Percentiles rank a stretch among this genome's conserved stretches.
These are phyloP conservation scores for Hydrozoanthus gracilis DNA, from an alignment of 92 coral and sea anemone genomes.

Conservation along the genomic window DNA sequence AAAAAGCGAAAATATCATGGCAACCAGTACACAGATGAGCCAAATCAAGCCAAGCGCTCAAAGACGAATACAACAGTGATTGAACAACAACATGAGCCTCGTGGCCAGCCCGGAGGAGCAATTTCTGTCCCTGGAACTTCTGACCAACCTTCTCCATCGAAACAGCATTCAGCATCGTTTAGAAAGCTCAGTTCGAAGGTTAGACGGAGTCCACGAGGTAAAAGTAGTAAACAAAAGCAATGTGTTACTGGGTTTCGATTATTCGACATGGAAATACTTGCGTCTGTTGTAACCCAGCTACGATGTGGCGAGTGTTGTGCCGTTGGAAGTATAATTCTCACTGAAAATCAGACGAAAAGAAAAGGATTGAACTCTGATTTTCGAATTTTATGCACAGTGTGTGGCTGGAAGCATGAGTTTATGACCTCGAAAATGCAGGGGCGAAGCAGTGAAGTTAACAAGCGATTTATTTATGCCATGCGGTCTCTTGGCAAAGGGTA, in stretches of 20 bases:
- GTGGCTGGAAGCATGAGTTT: constrained; percentile 60
- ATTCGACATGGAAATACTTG: constrained; percentile 62
- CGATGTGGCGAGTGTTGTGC: constrained; percentile 50
- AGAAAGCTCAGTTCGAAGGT: background rate
- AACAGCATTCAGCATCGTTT: background rate
- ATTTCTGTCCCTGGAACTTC: background rate
- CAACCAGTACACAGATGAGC: background rate
- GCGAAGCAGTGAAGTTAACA: constrained; percentile 58
- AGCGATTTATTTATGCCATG: constrained; percentile 59
- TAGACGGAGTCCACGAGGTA: constrained; percentile 9
- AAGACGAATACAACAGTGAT: background rate
- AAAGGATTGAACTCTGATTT: constrained; percentile 66
- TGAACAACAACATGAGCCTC: background rate
- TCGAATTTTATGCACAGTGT: constrained; percentile 48
- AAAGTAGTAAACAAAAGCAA: background rate
- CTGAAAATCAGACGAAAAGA: constrained; percentile 36
- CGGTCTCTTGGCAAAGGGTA: constrained; percentile 62
- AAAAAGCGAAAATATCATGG: background rate
- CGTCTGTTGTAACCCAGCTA: constrained; percentile 36
- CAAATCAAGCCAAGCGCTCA: background rate
- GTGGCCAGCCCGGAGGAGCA: constrained; percentile 5
- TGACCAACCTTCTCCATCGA: constrained; percentile 9
- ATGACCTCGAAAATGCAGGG: constrained; percentile 49
- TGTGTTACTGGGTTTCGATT: constrained; percentile 52
- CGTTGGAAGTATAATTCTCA: constrained; percentile 14